Evolutionary conservation across 2,797 vertebrate genomes (phyloP).

Genomic region (Chrysocyon brachyurus): DNA sequence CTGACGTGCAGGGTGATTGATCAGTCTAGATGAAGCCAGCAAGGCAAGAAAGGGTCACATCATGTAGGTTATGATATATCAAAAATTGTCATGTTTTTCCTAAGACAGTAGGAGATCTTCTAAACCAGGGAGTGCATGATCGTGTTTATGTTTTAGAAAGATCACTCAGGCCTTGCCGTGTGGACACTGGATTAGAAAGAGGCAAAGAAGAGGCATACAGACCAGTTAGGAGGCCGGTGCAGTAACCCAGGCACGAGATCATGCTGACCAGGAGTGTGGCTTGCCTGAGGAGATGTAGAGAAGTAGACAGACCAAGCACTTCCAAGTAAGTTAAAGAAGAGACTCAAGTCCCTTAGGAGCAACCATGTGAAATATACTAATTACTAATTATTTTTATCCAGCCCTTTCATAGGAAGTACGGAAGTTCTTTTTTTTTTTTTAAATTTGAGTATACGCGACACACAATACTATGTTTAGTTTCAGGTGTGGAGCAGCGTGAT

Average conservation of each 20-base stretch:
- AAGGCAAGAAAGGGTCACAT: not conserved
- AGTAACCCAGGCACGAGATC: not conserved
- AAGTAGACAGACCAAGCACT: not conserved
- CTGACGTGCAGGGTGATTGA: too few relatives aligned
- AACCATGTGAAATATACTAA: not conserved
- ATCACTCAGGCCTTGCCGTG: not conserved
- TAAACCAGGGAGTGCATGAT: not conserved
- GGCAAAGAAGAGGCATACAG: not conserved
- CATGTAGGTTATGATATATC: not conserved
- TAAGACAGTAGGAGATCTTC: not conserved
- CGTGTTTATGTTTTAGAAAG: not conserved
- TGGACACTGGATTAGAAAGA: not conserved
- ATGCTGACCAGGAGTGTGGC: not conserved
- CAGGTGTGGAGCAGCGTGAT: not conserved
- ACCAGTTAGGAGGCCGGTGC: not conserved
- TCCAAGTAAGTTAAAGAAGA: constrained; percentile 18
- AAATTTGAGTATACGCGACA: not conserved
- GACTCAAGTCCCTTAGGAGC: not conserved
- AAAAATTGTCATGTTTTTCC: not conserved
- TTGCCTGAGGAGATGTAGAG: not conserved
- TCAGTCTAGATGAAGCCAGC: not conserved
- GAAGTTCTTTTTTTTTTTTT: not conserved
- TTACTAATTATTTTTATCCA: not conserved
- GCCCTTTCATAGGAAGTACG: not conserved
- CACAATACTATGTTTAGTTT: not conserved